Conservation (phyloP, 2,888 invertebrate genomes). For the Panzeria rudis region DNA sequence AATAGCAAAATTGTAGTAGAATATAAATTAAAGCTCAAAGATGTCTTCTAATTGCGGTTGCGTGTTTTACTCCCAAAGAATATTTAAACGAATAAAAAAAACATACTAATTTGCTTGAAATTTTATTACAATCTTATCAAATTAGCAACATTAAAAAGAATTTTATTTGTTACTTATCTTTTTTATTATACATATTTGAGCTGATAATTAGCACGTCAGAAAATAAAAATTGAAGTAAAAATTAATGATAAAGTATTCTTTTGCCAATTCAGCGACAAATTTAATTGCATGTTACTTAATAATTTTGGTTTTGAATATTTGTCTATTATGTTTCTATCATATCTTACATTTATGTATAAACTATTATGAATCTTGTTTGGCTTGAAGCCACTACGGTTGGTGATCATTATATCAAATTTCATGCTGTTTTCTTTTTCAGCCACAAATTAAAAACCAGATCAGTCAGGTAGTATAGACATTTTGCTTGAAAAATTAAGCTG, state of each 20-base stretch:
- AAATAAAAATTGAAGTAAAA: background rate
- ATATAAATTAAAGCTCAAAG: too few relatives aligned
- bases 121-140: background rate
- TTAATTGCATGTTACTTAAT: background rate
- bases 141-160: background rate
- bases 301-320: background rate
- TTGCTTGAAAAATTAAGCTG: too few relatives aligned
- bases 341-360: background rate
- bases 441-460: background rate
- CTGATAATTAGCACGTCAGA: background rate
- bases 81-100: background rate
- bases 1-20: too few relatives aligned
- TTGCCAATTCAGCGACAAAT: background rate
- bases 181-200: background rate
- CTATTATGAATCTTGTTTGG: too few relatives aligned
- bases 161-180: background rate
- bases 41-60: background rate
- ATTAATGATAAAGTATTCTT: background rate
- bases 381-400: background rate
- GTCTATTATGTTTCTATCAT: background rate
- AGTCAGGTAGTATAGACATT: background rate
- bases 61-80: background rate
- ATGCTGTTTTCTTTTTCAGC: background rate
- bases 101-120: background rate
- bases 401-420: background rate